Evolutionary conservation across 2,888 invertebrate species (phyloP), one percentile per base, ranked within the genome.

Genomic region (Mesochorus sp.): DNA sequence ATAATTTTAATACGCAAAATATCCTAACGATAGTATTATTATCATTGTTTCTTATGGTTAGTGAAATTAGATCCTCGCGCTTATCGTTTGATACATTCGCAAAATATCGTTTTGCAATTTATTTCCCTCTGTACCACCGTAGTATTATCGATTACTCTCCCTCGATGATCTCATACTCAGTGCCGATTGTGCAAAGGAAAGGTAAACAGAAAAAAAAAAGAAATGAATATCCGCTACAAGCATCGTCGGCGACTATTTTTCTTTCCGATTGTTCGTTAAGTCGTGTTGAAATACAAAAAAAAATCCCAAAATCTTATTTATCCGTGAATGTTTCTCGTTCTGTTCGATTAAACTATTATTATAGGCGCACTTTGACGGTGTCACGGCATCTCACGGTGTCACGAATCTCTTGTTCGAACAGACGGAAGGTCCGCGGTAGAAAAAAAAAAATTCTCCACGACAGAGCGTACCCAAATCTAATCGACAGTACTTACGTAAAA

Each of bases 281-380:
- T 1, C 10, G 1, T 49, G 34, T 37, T 19, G 14, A 62, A 28
- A 44, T n/a, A 39, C 34, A 61, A 21, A 12, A 31, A 49, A 37
- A 2, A 39, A 53, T 26, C n/a, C n/a, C 42, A 28, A 71, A 82
- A 82, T 82, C 64, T 70, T 80, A 77, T 79, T 72, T 80, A 84
- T 79, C 67, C 84, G 81, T 84, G 31, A 44, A 47, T 31, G 19
- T 62, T 44, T 49, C 12, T 28, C 62, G 42, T n/a, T 64, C 44
- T 24, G 62, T 61, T 53, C 34, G 47, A 53, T 31, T 8, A 34
- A 37, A 64, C 21, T 64, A 55, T 44, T 62, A n/a, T 42, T 37
- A 28, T 19, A 19, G 47, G 42, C 62, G 37, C 64, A 44, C 64
- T 73, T 44, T 57, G 26, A 31, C 1, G 1, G 34, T n/a, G 34